Evolutionary conservation across 30 jellyfish, hydroid and myxozoan species (phyloP), one percentile per base, ranked within the genome.

Genomic region (Nemopilema nomurai): DNA sequence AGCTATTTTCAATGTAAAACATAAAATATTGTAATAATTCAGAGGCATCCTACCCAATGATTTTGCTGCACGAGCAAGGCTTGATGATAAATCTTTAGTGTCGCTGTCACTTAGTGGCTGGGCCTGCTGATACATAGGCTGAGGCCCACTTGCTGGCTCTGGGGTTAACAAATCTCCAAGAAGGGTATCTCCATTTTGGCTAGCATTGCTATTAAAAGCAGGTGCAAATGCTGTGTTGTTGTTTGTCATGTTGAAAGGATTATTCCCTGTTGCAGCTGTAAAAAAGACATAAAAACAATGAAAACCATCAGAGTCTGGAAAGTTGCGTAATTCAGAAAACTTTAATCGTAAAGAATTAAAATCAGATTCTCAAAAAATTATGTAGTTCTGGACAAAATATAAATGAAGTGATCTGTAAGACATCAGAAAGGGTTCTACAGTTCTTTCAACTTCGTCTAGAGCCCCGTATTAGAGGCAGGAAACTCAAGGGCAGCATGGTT

Each of bases 31-130:
- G n/a, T n/a, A n/a, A n/a, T n/a, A n/a, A n/a, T n/a, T n/a, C n/a
- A n/a, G n/a, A n/a, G n/a, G n/a, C n/a, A n/a, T n/a, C 89, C 0
- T 77, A 93, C 99, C 99, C 67, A 94, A 70, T 1, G 99, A 94
- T 32, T 70, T 83, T 26, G 99, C 97, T 53, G 94, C 90, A 51
- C 96, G 87, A 21, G 96, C 97, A 23, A 94, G 86, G 31, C 95
- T 86, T 21, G 92, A 84, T 8, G 95, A 85, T 31, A 94, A 73
- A 72, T 94, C 97, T 31, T 88, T 87, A 1, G 97, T 74, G 67
- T 90, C 89, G 81, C 27, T 78, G n/a, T 71, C 87, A 0, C 17
- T 57, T 8, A 68, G 25, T 18, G 28, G 89, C 69, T 72, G 85
- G 0, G 25, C 30, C n/a, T 76, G 87, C 21, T 63, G 74, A 1